Conservation (phyloP, 2,888 invertebrate species). For the Noctua comes region DNA sequence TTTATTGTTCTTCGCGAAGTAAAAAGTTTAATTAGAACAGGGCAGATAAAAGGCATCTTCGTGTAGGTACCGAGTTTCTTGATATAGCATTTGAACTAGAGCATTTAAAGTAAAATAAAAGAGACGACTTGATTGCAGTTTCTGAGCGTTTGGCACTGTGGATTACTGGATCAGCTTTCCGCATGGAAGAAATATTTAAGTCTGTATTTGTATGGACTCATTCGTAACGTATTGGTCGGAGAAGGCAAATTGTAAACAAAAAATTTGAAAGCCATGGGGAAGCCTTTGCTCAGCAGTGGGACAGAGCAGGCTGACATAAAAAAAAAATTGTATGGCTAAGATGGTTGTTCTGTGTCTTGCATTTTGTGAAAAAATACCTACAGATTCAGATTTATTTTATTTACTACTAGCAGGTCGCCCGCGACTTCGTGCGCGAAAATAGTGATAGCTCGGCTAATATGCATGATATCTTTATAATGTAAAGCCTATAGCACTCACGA, state of each 20-base stretch:
- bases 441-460: no score
- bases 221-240: no score
- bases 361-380: background rate
- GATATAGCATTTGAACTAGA: slow-evolving; percentile 26
- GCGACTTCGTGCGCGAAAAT: no score
- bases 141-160: background rate
- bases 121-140: background rate
- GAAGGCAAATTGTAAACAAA: no score
- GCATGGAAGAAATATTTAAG: background rate
- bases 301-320: no score
- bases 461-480: no score
- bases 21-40: slow-evolving; percentile 54
- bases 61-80: slow-evolving; percentile 26
- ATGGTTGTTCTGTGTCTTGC: background rate
- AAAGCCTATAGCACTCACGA: no score
- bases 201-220: background rate
- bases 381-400: no score
- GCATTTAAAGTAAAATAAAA: slow-evolving; percentile 26
- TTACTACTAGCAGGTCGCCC: no score
- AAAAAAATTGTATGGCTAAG: background rate
- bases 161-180: background rate
- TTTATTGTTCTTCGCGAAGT: slow-evolving; percentile 54
- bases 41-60: slow-evolving; percentile 39
- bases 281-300: no score
- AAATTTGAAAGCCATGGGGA: no score